phyloP scores from a whole-genome alignment of 2,888 invertebrate species.

The Apamea sordens region DNA sequence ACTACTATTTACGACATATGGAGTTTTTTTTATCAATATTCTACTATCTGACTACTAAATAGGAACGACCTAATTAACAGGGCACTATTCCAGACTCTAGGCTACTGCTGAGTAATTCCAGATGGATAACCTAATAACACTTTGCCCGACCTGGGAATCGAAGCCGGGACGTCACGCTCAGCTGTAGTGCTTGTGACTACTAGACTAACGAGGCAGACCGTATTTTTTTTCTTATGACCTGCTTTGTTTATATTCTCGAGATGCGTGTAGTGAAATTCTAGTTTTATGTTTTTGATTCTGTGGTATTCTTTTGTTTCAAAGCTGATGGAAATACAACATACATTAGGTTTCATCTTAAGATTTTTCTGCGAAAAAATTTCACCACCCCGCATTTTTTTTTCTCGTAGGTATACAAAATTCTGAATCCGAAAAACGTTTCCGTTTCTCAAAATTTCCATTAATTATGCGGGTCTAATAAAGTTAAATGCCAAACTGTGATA shows the following conservation, averaged over 20 bases:
- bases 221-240: neutral
- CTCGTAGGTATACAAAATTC: neutral
- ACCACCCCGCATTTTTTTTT: neutral
- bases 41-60: neutral
- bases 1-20: conserved; percentile 43
- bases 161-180: neutral
- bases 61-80: too few species aligned
- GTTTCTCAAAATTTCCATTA: neutral
- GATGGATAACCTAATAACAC: neutral
- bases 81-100: neutral
- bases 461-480: conserved; percentile 2
- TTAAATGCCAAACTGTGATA: neutral
- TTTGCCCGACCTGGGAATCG: neutral
- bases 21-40: neutral
- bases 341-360: neutral
- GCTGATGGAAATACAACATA: neutral
- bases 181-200: neutral
- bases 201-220: neutral
- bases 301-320: neutral
- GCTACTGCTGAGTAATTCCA: neutral
- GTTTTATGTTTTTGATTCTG: neutral
- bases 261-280: neutral
- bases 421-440: neutral
- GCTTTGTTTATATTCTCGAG: neutral
- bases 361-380: neutral